Percentiles rank a stretch among this genome's conserved stretches.
Evolutionary conservation across 2,888 invertebrate species (phyloP).

Genomic region (Cyclophora punctaria): DNA sequence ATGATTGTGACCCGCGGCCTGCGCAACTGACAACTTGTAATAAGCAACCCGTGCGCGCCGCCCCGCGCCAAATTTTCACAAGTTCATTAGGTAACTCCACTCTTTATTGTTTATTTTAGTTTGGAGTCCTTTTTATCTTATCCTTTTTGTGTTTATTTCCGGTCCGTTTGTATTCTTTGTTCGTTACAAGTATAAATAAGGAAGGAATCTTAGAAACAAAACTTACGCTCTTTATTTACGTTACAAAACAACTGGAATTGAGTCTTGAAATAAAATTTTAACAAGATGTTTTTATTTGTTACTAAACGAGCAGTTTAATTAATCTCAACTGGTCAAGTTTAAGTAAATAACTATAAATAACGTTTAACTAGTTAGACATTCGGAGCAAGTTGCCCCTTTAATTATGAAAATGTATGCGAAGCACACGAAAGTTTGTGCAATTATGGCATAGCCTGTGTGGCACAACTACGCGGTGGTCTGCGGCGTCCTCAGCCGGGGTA

Average conservation of each 20-base stretch:
- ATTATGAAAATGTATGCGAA: conserved; percentile 74
- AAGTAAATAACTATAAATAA: conserved; percentile 56
- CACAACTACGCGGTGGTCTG: conserved; percentile 42
- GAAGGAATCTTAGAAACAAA: conserved; percentile 5
- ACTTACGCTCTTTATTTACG: conserved; percentile 1
- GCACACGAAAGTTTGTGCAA: conserved; percentile 73
- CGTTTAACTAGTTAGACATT: conserved; percentile 47
- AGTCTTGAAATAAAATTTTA: neutral
- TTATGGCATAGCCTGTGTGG: conserved; percentile 52
- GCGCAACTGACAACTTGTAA: conserved; percentile 52
- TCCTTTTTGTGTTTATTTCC: conserved; percentile 40
- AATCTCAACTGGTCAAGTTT: conserved; percentile 29
- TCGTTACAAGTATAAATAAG: conserved; percentile 22
- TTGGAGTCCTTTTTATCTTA: conserved; percentile 41
- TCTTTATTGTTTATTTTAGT: conserved; percentile 57
- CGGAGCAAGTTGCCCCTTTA: conserved; percentile 66
- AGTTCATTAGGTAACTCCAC: conserved; percentile 59
- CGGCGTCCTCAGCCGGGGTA: conserved; percentile 55
- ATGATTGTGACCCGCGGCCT: conserved; percentile 32
- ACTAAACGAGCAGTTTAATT: conserved; percentile 4
- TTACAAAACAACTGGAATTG: too few relatives aligned
- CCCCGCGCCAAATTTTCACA: conserved; percentile 51
- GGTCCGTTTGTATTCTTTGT: conserved; percentile 29
- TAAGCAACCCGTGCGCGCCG: conserved; percentile 51
- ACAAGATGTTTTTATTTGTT: neutral